These are phyloP conservation scores for Megalops atlanticus DNA, from an alignment of 2,113 vertebrate genomes.

Conservation along the genomic window DNA sequence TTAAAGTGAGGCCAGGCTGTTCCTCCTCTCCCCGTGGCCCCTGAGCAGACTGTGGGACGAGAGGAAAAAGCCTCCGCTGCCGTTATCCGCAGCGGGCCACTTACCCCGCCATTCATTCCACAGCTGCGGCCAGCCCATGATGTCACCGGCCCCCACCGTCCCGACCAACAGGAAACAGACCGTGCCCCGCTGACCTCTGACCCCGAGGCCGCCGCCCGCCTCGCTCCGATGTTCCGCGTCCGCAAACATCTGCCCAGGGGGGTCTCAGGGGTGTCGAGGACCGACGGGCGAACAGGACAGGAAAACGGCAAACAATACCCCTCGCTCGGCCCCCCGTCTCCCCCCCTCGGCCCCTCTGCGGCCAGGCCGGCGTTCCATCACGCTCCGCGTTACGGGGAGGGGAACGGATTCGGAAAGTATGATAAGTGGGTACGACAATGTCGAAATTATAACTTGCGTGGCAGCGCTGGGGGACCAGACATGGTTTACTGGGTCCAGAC, in stretches of 20 bases:
- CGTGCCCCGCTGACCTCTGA: constrained; percentile 14
- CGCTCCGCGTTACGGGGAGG: background rate
- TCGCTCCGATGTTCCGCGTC: background rate
- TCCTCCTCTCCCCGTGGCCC: too few species aligned
- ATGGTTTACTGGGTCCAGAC: background rate
- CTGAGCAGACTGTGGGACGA: too few species aligned
- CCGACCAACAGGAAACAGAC: constrained; percentile 34
- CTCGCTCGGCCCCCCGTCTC: background rate
- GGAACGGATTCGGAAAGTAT: background rate
- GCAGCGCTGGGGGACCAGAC: background rate
- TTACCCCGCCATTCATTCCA: background rate
- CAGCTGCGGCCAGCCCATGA: background rate
- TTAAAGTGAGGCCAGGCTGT: too few species aligned
- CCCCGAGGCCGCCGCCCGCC: background rate
- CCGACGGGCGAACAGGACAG: background rate
- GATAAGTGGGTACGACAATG: background rate
- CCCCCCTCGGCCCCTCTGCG: background rate
- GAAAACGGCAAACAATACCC: background rate
- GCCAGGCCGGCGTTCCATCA: background rate
- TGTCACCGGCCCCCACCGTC: background rate
- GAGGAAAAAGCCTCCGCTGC: too few species aligned
- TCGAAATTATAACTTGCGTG: background rate
- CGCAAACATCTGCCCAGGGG: background rate
- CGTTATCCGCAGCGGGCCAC: too few species aligned
- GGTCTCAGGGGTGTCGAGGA: background rate